Conservation (phyloP, 2,113 vertebrate genomes). For the Grantiella picta region DNA sequence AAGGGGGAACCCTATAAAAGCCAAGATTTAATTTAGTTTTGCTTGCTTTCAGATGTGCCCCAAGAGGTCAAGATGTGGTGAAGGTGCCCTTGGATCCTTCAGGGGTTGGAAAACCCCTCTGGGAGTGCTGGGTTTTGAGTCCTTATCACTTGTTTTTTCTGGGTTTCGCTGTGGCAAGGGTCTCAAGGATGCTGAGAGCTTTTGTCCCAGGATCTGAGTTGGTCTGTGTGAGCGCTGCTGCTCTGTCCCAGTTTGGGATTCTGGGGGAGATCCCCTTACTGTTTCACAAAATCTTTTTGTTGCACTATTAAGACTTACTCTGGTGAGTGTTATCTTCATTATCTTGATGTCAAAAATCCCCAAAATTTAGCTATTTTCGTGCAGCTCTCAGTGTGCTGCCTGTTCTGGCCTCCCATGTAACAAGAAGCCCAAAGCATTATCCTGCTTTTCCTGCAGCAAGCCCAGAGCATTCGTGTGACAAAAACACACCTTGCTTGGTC, state of each 20-base stretch:
- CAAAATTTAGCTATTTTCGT: neutral
- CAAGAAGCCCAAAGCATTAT: neutral
- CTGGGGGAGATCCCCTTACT: rapidly evolving
- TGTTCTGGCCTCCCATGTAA: rapidly evolving
- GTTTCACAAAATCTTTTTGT: neutral
- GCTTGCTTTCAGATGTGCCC: rapidly evolving
- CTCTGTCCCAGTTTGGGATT: neutral
- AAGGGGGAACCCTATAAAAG: neutral
- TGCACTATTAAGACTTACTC: neutral
- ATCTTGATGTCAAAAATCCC: neutral
- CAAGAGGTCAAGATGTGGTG: rapidly evolving
- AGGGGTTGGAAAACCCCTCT: neutral
- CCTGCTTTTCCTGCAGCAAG: neutral
- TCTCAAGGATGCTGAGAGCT: neutral
- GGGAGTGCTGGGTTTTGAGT: neutral
- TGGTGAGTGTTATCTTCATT: neutral
- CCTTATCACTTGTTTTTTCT: neutral
- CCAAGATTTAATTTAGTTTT: neutral
- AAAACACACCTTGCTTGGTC: neutral
- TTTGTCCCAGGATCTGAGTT: neutral
- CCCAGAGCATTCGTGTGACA: rapidly evolving
- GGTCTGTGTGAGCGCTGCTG: neutral
- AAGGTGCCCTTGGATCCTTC: neutral
- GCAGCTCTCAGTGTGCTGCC: neutral
- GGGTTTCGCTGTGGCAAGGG: rapidly evolving